Evolutionary conservation across 2,888 invertebrate species (phyloP), one percentile per base, ranked within the genome.

Genomic region (Nemurella pictetii): DNA sequence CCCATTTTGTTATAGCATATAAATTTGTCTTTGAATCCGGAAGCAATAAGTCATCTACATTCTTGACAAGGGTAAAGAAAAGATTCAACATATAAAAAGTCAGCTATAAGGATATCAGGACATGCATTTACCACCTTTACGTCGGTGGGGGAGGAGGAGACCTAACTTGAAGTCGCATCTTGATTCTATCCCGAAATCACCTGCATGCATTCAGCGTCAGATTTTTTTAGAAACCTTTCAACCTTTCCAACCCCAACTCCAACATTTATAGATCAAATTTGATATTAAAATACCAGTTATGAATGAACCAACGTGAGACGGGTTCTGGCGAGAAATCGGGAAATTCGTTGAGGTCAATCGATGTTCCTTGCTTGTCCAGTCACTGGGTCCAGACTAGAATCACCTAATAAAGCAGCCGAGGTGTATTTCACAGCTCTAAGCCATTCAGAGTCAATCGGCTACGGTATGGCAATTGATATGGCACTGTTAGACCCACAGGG

Each of bases 11-110:
- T 20, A 55, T 55, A 55, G 55, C 55, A 55, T 55, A 55, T 55
- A 55, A 55, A 55, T 55, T 55, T 55, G 55, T 55, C 55, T 7
- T 12, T 55, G 55, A 26, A 81, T 81, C 80, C 80, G 80, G 80
- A 81, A 81, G 80, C 80, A 36, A 81, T 81, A 81, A 35, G 32
- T 81, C 80, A 81, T 35, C 36, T 36, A 36, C 25, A 35, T 36
- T 81, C 75, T 28, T 26, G 29, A 78, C 78, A 78, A 78, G n/a
- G 78, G 29, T 30, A 78, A 9, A 78, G 20, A 55, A 7, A 12
- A 12, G 55, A 15, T 55, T 55, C 20, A 7, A 12, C 9, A 20
- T 55, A 55, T 55, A 7, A 55, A 55, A 55, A 55, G 55, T 74
- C 7, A 25, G n/a, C n/a, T 20, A 55, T 55, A 55, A 2, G 55